phyloP scores from a whole-genome alignment of 2,797 vertebrate species.

The Mormyrops boulengeri region DNA sequence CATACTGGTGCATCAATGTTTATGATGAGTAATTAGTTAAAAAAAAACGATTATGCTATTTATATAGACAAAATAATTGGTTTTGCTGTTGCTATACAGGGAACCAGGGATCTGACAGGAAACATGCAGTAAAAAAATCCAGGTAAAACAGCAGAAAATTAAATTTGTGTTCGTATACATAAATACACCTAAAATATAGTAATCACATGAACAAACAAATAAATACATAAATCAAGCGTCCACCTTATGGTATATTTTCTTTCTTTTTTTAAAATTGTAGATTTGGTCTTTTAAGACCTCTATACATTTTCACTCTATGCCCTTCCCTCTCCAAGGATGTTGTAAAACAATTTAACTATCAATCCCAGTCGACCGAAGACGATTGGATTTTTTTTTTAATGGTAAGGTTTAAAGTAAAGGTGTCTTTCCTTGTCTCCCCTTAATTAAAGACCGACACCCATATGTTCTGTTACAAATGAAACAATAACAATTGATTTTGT shows the following conservation, averaged over 20 bases:
- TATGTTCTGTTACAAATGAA: not conserved
- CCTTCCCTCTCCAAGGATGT: not conserved
- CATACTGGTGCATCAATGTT: not conserved
- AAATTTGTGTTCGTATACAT: not conserved
- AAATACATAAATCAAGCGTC: not conserved
- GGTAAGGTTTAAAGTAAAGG: not conserved
- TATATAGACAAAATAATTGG: not conserved
- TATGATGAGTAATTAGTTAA: not conserved
- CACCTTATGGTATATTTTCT: not conserved
- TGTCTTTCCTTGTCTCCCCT: not conserved
- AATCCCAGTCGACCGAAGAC: not conserved
- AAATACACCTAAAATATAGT: not conserved
- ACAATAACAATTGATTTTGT: not conserved
- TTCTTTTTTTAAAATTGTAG: not conserved
- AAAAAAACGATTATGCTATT: not conserved
- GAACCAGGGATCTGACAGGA: not conserved
- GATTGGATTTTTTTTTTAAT: not conserved
- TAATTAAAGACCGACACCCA: not conserved
- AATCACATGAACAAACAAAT: not conserved
- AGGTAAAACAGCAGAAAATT: not conserved
- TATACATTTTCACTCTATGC: not conserved
- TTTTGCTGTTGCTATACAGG: not conserved
- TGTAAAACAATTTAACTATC: constrained; percentile 16
- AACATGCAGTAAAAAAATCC: not conserved
- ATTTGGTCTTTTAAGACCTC: not conserved